Evolutionary conservation across 30 jellyfish, hydroid and myxozoan species (phyloP), one percentile per base, ranked within the genome.

Genomic region (Mastigias papua): DNA sequence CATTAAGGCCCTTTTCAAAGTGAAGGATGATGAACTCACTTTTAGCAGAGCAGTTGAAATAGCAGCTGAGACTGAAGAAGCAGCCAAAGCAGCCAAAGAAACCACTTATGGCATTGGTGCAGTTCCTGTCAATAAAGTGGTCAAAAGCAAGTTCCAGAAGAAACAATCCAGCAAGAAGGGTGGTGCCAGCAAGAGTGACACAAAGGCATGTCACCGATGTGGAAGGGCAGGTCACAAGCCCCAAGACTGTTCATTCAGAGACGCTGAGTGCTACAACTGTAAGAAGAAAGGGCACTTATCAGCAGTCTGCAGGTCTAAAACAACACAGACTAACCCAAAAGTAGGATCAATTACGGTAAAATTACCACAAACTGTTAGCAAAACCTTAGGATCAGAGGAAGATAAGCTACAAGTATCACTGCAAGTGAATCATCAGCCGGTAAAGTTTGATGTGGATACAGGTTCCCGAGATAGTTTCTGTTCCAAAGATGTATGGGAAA

Each of bases 41-140:
- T 81, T 81, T 33, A 16, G 74, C 69, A 46, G 75, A 33, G 91
- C 87, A 22, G 67, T 81, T 25, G 87, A 81, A 70, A 33, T 81
- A 30, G 87, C 87, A 32, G 25, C 63, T n/a, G 88, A 81, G 67
- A 70, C 75, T n/a, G 90, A 81, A 33, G 91, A 65, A 37, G 54
- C 54, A 37, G 54, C 54, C 6, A 37, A 37, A 66, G 91, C 91
- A 32, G 84, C 90, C 8, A 80, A 63, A 48, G 69, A 80, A 20
- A 37, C 84, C 22, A 34, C 64, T 31, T 25, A 30, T 35, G 86
- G 86, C 48, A 35, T 35, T 65, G 37, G 76, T 8, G 54, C 54
- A 37, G 54, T 37, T 37, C 54, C 54, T 3, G 54, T 37, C 54
- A 37, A 37, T 37, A 37, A 37, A 11, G 54, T 37, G 54, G 54